These are phyloP conservation scores for Choreutis nemorana DNA, from an alignment of 2,888 invertebrate species.

Conservation along the genomic window DNA sequence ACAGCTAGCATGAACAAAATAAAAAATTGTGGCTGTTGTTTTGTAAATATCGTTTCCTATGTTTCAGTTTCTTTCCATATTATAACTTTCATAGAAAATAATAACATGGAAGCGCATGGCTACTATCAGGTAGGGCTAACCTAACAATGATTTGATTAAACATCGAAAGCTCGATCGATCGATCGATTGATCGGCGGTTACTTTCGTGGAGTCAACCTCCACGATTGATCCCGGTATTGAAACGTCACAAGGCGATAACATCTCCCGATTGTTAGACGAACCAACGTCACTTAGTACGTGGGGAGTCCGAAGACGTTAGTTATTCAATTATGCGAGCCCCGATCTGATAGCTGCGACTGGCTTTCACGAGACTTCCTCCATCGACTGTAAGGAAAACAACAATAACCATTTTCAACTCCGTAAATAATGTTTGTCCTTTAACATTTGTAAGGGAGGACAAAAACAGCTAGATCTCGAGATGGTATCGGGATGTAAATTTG, in stretches of 20 bases:
- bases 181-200: slow-evolving; percentile 33
- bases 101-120: too few species aligned
- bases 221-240: slow-evolving; percentile 57
- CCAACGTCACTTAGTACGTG: slow-evolving; percentile 30
- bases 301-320: slow-evolving; percentile 35
- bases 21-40: too few species aligned
- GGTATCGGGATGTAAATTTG: slow-evolving; percentile 30
- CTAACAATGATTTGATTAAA: too few species aligned
- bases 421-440: too few species aligned
- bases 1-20: too few species aligned
- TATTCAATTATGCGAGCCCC: slow-evolving; percentile 55
- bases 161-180: too few species aligned
- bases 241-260: slow-evolving; percentile 55
- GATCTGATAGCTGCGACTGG: slow-evolving; percentile 41
- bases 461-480: too few species aligned
- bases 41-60: too few species aligned
- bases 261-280: slow-evolving; percentile 49
- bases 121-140: too few species aligned
- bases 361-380: slow-evolving; percentile 32
- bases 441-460: too few species aligned
- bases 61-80: too few species aligned
- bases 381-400: slow-evolving; percentile 30
- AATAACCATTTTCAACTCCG: slow-evolving; percentile 32
- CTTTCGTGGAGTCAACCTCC: slow-evolving; percentile 23
- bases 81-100: too few species aligned